Conservation (phyloP, 2,888 invertebrate genomes). For the Archaeoteleia sp. region DNA sequence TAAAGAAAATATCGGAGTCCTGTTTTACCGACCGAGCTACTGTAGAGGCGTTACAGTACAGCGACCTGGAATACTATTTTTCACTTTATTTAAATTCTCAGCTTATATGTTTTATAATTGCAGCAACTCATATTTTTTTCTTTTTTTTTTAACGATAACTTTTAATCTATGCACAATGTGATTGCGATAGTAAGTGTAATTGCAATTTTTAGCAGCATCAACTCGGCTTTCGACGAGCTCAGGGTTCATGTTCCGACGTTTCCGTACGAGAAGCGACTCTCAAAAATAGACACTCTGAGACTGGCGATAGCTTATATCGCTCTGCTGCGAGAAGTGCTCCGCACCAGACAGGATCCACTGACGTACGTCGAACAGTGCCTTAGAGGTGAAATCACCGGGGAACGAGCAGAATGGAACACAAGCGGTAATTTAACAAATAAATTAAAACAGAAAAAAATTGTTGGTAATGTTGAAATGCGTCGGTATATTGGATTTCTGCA, state of each 20-base stretch:
- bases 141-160: too few relatives aligned
- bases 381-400: conserved; percentile 91
- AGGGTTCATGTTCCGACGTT: conserved; percentile 98
- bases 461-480: too few relatives aligned
- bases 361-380: conserved; percentile 95
- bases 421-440: conserved; percentile 84
- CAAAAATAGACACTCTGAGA: conserved; percentile 98
- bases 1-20: too few relatives aligned
- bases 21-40: too few relatives aligned
- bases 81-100: too few relatives aligned
- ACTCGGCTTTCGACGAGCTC: conserved; percentile 98
- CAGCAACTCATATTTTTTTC: too few relatives aligned
- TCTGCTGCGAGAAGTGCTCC: conserved; percentile 90
- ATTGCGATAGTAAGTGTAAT: conserved; percentile 68
- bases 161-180: conserved; percentile 11
- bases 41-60: too few relatives aligned
- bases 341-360: conserved; percentile 92
- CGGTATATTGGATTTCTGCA: too few relatives aligned
- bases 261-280: conserved; percentile 97
- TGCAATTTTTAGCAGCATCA: conserved; percentile 92
- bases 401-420: conserved; percentile 95
- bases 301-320: conserved; percentile 98
- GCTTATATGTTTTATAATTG: too few relatives aligned
- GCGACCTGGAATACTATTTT: too few relatives aligned
- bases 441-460: too few relatives aligned